phyloP scores from a whole-genome alignment of 2,797 vertebrate species.

The Catharus ustulatus region DNA sequence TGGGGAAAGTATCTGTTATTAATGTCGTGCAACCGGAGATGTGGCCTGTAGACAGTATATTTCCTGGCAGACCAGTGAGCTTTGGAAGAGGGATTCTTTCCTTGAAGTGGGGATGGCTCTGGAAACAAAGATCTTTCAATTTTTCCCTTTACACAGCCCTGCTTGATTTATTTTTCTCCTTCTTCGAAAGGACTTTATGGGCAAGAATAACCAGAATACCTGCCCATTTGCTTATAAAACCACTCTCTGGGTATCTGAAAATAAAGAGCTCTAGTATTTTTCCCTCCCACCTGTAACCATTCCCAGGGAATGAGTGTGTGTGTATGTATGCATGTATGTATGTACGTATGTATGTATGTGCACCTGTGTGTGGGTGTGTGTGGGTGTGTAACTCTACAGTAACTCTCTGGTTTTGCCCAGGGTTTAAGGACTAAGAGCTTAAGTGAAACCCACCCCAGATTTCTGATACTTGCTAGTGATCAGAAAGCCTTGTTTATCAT shows the following conservation, averaged over 20 bases:
- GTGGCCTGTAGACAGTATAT: not conserved
- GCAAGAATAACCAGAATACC: not conserved
- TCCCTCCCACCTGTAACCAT: not conserved
- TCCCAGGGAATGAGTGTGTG: not conserved
- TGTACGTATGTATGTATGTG: too few species aligned
- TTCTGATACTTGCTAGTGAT: not conserved
- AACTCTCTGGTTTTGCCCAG: not conserved
- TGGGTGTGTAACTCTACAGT: not conserved
- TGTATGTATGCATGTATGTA: too few species aligned
- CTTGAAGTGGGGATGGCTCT: not conserved
- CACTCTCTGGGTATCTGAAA: not conserved
- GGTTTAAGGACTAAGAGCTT: not conserved
- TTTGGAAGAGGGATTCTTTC: not conserved
- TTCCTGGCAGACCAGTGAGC: not conserved
- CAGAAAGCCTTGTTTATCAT: not conserved
- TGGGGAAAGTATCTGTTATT: not conserved
- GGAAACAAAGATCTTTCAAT: not conserved
- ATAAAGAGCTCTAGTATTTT: not conserved
- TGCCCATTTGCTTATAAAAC: not conserved
- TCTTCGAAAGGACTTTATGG: not conserved
- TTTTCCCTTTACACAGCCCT: not conserved
- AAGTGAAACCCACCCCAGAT: not conserved
- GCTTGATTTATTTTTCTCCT: not conserved
- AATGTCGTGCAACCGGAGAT: not conserved
- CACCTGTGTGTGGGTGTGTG: too few species aligned